Conservation (phyloP, 2,797 vertebrate species). For the Liparis tanakae region DNA sequence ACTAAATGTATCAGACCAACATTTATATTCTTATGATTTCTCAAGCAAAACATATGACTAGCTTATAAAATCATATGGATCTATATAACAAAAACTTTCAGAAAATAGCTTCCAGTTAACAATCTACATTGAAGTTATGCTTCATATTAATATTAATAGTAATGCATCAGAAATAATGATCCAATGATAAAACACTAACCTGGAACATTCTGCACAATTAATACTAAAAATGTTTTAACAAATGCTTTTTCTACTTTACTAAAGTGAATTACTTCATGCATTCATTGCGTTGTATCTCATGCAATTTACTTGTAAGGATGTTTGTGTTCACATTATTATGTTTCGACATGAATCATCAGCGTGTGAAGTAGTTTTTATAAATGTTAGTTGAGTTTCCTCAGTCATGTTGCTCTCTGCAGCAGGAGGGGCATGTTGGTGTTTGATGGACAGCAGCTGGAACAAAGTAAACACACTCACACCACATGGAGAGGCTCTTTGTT, state of each 20-base stretch:
- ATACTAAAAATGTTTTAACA: neutral
- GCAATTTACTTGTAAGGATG: neutral
- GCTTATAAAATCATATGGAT: too few species aligned
- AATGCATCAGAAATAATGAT: neutral
- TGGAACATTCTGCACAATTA: too few species aligned
- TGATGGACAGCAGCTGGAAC: slow-evolving; percentile 17
- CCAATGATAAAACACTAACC: neutral
- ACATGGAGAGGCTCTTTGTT: slow-evolving; percentile 4
- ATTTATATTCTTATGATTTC: neutral
- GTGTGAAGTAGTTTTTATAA: neutral
- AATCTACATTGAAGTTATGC: neutral
- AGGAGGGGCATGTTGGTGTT: neutral
- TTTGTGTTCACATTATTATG: neutral
- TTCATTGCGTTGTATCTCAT: neutral
- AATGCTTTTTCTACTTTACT: neutral
- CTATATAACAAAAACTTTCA: neutral
- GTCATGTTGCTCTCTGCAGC: neutral
- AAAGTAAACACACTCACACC: neutral
- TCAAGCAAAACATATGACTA: neutral
- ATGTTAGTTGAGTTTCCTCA: neutral
- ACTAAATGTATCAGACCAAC: neutral
- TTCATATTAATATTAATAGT: neutral
- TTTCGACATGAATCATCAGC: neutral
- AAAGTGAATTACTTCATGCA: neutral
- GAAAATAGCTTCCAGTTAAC: neutral